Conservation (phyloP, 2,797 vertebrate genomes). For the Sebastolobus alascanus region DNA sequence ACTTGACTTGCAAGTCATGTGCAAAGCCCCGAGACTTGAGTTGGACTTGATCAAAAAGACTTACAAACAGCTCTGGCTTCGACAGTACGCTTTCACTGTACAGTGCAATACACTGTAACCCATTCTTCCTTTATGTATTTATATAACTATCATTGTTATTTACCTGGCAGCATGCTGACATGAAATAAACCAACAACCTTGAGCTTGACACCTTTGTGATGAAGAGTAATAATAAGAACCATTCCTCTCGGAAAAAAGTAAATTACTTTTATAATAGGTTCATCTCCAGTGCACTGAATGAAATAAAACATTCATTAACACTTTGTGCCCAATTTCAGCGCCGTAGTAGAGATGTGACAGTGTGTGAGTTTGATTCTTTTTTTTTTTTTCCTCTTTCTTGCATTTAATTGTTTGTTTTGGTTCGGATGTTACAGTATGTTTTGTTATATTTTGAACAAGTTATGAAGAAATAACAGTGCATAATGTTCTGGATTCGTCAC, state of each 20-base stretch:
- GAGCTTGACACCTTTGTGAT: background rate
- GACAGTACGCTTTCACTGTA: background rate
- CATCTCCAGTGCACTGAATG: conserved; percentile 22
- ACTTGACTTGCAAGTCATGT: background rate
- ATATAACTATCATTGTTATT: background rate
- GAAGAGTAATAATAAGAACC: conserved; percentile 8
- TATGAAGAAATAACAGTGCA: background rate
- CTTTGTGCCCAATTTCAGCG: conserved; percentile 1
- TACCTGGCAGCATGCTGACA: background rate
- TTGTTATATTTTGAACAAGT: background rate
- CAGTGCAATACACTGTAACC: too few relatives aligned
- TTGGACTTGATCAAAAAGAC: background rate
- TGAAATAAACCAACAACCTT: background rate
- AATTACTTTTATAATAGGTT: conserved; percentile 45
- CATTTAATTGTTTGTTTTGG: conserved; percentile 10
- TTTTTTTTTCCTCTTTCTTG: background rate
- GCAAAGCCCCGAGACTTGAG: background rate
- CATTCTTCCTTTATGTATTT: background rate
- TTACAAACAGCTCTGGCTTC: background rate
- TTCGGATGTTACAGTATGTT: background rate
- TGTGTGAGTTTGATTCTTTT: background rate
- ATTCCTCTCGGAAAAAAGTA: background rate
- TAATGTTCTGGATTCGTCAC: background rate
- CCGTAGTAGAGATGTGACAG: conserved; percentile 6
- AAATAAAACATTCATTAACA: conserved; percentile 23